Evolutionary conservation across 2,113 vertebrate species (phyloP).

Genomic region (Trogon melanurus): DNA sequence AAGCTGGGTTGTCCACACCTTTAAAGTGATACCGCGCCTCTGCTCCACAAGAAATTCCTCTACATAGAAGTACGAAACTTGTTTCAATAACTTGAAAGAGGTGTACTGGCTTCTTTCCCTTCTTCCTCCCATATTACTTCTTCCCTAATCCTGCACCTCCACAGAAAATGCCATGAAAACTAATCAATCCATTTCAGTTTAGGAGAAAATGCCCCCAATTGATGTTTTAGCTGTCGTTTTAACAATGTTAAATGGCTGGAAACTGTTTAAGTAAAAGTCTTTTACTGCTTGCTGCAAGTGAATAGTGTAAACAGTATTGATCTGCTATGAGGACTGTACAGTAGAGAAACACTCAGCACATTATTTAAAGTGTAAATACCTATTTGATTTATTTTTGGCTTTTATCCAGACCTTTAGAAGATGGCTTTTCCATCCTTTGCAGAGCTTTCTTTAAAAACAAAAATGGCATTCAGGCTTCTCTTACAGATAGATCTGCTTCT

Average conservation of each 20-base stretch:
- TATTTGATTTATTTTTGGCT: conserved; percentile 64
- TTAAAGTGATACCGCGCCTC: too few species aligned
- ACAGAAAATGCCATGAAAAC: conserved; percentile 22
- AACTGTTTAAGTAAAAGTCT: conserved; percentile 64
- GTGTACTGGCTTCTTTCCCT: not conserved
- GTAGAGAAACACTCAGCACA: conserved; percentile 49
- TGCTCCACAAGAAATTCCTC: too few species aligned
- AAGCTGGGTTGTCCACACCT: too few species aligned
- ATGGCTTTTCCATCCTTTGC: not conserved
- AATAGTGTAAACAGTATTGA: conserved; percentile 76
- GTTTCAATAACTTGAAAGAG: conserved; percentile 49
- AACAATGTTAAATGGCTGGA: conserved; percentile 69
- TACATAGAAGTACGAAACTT: conserved; percentile 48
- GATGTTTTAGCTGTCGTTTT: conserved; percentile 68
- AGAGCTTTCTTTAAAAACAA: conserved; percentile 35
- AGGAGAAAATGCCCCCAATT: conserved; percentile 53
- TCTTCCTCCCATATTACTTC: not conserved
- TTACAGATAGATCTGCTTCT: not conserved
- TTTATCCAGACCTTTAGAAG: conserved; percentile 29
- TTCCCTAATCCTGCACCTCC: not conserved
- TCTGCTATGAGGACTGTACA: conserved; percentile 58
- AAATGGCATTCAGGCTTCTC: not conserved
- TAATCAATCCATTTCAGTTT: conserved; percentile 62
- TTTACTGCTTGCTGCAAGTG: conserved; percentile 59
- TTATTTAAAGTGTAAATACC: conserved; percentile 74